These are phyloP conservation scores for Mimas tiliae DNA, from an alignment of 2,888 invertebrate species.

Conservation along the genomic window DNA sequence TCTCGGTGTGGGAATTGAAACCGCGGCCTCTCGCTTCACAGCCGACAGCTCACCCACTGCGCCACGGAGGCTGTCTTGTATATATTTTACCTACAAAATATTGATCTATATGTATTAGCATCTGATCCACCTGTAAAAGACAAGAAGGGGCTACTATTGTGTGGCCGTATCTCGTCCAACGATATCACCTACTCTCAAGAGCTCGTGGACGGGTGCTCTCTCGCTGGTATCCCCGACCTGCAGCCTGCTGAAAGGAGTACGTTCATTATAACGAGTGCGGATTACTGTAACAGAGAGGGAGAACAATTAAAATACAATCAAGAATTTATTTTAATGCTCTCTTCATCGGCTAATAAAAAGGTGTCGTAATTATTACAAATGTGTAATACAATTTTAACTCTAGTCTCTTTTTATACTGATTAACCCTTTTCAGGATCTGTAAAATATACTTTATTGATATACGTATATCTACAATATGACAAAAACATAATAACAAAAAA, in stretches of 20 bases:
- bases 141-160: conserved; percentile 65
- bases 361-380: conserved; percentile 38
- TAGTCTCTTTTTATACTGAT: too few species aligned
- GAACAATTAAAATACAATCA: conserved; percentile 74
- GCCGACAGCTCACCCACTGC: too few species aligned
- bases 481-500: conserved; percentile 39
- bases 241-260: conserved; percentile 58
- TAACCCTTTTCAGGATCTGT: conserved; percentile 3
- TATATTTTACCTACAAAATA: not conserved
- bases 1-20: too few species aligned
- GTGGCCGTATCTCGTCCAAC: conserved; percentile 69
- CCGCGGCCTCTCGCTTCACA: too few species aligned
- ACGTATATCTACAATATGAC: not conserved
- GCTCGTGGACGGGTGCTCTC: conserved; percentile 65
- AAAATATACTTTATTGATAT: not conserved
- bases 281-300: conserved; percentile 69
- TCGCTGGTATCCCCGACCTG: conserved; percentile 53
- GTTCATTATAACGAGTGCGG: conserved; percentile 71
- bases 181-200: conserved; percentile 72
- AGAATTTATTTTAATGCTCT: conserved; percentile 70
- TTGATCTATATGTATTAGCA: conserved; percentile 38
- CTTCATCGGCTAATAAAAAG: conserved; percentile 63
- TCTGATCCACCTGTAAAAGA: conserved; percentile 62
- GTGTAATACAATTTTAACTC: too few species aligned
- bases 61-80: too few species aligned